Conservation (phyloP, 1,140 invertebrate genomes). For the Solenopsis invicta region DNA sequence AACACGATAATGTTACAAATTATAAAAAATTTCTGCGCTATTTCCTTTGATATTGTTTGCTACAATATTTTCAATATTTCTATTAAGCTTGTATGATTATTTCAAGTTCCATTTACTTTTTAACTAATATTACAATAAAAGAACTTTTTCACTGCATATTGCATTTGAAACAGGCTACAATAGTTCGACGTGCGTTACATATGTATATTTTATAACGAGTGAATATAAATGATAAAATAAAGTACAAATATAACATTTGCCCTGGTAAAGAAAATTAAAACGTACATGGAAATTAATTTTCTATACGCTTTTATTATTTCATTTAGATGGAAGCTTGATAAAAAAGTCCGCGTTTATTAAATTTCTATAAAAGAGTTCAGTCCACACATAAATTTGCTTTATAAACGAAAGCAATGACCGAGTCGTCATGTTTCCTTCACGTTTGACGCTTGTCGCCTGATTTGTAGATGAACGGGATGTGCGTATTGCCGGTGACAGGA, state of each 20-base stretch:
- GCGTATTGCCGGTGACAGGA: slow-evolving; percentile 89
- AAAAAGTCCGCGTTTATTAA: background rate
- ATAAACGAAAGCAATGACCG: slow-evolving; percentile 39
- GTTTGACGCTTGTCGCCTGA: slow-evolving; percentile 75
- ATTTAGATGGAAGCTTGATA: slow-evolving; percentile 26
- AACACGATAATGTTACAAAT: slow-evolving; percentile 14
- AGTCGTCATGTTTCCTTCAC: slow-evolving; percentile 45
- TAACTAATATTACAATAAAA: slow-evolving; percentile 8
- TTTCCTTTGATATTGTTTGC: slow-evolving; percentile 33
- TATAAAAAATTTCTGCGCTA: background rate
- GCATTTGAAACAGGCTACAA: background rate
- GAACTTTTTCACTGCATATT: background rate
- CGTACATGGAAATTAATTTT: slow-evolving; percentile 12
- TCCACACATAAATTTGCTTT: slow-evolving; percentile 36
- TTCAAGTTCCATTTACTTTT: background rate
- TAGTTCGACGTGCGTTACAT: background rate
- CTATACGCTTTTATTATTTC: slow-evolving; percentile 10
- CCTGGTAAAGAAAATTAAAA: slow-evolving; percentile 21
- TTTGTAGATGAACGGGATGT: slow-evolving; percentile 93
- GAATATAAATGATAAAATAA: slow-evolving; percentile 37
- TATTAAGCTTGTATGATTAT: slow-evolving; percentile 4
- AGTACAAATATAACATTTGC: background rate
- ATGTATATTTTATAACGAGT: slow-evolving; percentile 1
- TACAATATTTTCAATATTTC: slow-evolving; percentile 17
- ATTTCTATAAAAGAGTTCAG: slow-evolving; percentile 22